Evolutionary conservation across 2,797 vertebrate genomes (phyloP), one percentile per base, ranked within the genome.

Genomic region (Notoglanidium macrostoma): DNA sequence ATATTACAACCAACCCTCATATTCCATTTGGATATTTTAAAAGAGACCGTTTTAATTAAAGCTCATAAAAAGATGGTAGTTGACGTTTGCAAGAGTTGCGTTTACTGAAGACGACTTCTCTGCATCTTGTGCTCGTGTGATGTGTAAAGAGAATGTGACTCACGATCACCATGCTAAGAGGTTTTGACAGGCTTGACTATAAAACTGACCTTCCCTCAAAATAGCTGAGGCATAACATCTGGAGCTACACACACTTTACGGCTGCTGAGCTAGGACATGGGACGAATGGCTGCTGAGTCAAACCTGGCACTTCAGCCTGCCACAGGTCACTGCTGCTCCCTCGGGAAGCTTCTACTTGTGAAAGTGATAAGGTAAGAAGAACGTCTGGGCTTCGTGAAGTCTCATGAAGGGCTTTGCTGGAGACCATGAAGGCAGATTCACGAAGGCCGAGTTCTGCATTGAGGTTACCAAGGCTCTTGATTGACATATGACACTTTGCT

Each of bases 401-500:
- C 83, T 54, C 51, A 19, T 23, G 29, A 59, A 63, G 70, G 40
- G 54, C 68, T 85, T 89, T 76, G 29, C 72, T 85, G 61, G 57
- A 73, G 32, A 35, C 55, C 83, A 44, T 73, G 40, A 63, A 74
- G 87, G 72, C 65, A 80, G 73, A 87, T 84, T 70, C 79, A 80
- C 61, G n/a, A 29, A 83, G 78, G 57, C 26, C 79, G 54, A 81
- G 51, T 59, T 77, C 26, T 35, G 59, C 51, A 6, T 46, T 73
- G 57, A 49, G 59, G 57, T 82, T 83, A 29, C 89, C 1, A 80
- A 65, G 3, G 83, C 77, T 90, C 88, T 59, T 76, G 85, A 89
- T 86, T 61, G 84, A 90, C 85, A 88, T 89, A 35, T 80, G 87
- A 90, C 89, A 85, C 85, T 80, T 86, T 61, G 85, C 59, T 84